phyloP scores from a whole-genome alignment of 2,113 vertebrate species.

The Halichoerus grypus region DNA sequence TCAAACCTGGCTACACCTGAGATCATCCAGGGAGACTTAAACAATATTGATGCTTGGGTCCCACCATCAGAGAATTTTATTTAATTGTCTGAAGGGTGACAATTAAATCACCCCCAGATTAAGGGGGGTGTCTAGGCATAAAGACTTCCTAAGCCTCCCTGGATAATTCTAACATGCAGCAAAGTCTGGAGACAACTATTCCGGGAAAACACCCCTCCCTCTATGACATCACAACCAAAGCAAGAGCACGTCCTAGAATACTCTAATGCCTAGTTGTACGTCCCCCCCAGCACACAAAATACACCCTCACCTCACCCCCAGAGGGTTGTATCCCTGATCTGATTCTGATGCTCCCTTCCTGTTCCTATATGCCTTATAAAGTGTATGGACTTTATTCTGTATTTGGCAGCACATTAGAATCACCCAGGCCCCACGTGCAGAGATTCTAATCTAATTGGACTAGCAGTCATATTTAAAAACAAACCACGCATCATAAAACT shows the following conservation, averaged over 20 bases:
- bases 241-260: too few species aligned
- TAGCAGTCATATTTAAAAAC: not conserved
- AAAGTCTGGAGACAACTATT: not conserved
- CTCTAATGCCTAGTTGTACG: accelerated
- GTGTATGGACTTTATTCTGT: not conserved
- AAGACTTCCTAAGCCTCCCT: not conserved
- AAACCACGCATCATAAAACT: not conserved
- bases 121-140: not conserved
- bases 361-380: not conserved
- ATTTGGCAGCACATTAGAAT: not conserved
- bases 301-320: accelerated
- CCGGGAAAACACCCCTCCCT: not conserved
- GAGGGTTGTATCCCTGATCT: accelerated
- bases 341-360: not conserved
- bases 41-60: not conserved
- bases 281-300: not conserved
- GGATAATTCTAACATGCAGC: not conserved
- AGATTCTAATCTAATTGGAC: not conserved
- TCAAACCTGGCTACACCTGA: not conserved
- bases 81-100: not conserved
- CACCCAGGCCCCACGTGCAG: not conserved
- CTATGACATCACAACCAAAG: not conserved
- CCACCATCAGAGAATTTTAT: not conserved
- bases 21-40: not conserved
- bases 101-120: not conserved